Evolutionary conservation across 2,113 vertebrate genomes (phyloP), one percentile per base, ranked within the genome.

Genomic region (Mola mola): DNA sequence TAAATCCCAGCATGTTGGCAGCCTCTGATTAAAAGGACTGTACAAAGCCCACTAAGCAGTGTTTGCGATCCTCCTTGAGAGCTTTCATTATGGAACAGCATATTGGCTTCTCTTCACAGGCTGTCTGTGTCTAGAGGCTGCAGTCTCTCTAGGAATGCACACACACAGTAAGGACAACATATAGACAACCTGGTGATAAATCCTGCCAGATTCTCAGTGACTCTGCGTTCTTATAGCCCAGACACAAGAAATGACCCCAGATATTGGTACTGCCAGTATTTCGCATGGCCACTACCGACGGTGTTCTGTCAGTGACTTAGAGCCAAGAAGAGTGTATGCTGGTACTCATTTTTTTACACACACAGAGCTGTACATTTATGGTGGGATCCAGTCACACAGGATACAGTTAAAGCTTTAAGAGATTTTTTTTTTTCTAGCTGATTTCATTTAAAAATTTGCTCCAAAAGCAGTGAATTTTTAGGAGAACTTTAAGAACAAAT

Each of bases 51-150:
- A 65, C 78, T 81, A 83, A 91, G 88, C 87, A 81, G 82, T 73
- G 66, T 57, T 16, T 52, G 72, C 69, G 55, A 86, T 85, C 84
- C 85, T 83, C 71, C 82, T 75, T 72, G 74, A 79, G 83, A 88
- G 85, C 79, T 89, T 89, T 89, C 82, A 91, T 89, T 87, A 90
- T 75, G 75, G 75, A 80, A 83, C 82, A 77, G 65, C 81, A 89
- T 89, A 90, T 90, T 90, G 87, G 82, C 86, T 87, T 86, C 73
- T 83, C 76, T 78, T 87, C 77, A 71, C 72, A 74, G 72, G 52
- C 63, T 82, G 56, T 79, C 68, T 51, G 73, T 77, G 81, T 78
- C 78, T 66, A 26, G 63, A 77, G 70, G 72, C 72, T 48, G 47
- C 29, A 57, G 31, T 75, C 62, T 63, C 67, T 61, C 37, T 40